Conservation (phyloP, 2,797 vertebrate genomes). For the Mormyrops attenuatus region DNA sequence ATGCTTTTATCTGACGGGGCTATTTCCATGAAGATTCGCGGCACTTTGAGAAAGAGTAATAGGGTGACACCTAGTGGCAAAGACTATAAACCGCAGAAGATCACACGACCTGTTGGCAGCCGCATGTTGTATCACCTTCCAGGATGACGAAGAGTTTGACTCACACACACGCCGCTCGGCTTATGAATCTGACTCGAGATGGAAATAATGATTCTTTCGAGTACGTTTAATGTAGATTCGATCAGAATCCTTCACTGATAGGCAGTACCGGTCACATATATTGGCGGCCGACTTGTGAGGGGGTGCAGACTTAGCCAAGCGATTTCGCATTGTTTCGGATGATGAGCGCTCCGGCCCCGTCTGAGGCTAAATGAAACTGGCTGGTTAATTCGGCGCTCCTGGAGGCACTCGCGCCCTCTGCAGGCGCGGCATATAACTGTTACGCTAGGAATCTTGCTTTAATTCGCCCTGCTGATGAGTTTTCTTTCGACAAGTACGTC, state of each 20-base stretch:
- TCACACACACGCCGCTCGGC: neutral
- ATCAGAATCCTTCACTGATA: neutral
- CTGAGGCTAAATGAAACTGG: neutral
- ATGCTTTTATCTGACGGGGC: constrained; percentile 16
- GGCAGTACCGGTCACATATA: neutral
- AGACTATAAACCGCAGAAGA: constrained; percentile 28
- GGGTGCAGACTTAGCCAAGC: neutral
- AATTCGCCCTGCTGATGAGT: neutral
- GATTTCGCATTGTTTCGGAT: neutral
- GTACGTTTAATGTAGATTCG: neutral
- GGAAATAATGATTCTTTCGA: neutral
- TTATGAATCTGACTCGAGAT: neutral
- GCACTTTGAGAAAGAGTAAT: constrained; percentile 20
- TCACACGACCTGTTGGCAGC: neutral
- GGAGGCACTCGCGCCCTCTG: neutral
- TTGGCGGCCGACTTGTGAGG: neutral
- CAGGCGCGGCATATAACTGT: neutral
- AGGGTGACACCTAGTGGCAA: constrained; percentile 53
- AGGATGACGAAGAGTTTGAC: neutral
- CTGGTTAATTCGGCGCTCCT: neutral
- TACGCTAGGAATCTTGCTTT: neutral
- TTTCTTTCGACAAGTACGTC: neutral
- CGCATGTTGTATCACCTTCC: neutral
- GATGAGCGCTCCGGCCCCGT: neutral
- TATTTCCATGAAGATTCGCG: neutral